phyloP scores from a whole-genome alignment of 2,888 invertebrate species.

The Agrilus mali region DNA sequence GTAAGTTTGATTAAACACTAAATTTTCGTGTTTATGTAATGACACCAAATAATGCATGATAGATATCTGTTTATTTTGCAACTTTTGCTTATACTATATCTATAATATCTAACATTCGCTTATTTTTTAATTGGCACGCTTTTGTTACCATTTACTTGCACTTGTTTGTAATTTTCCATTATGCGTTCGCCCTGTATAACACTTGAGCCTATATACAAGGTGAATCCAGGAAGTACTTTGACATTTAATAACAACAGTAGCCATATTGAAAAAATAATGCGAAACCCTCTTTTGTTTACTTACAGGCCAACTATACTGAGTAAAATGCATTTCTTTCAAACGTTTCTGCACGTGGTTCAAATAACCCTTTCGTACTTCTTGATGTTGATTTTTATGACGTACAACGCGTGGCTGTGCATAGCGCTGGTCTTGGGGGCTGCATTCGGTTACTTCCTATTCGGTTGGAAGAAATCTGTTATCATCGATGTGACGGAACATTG shows the following conservation, averaged over 20 bases:
- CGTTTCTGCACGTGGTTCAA: slow-evolving; percentile 77
- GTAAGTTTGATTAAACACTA: slow-evolving; percentile 41
- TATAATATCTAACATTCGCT: no score
- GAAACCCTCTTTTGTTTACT: slow-evolving; percentile 27
- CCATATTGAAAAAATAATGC: no score
- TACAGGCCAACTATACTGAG: slow-evolving; percentile 76
- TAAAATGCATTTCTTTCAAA: slow-evolving; percentile 72
- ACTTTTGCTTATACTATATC: no score
- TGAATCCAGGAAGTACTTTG: no score
- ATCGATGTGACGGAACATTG: slow-evolving; percentile 94
- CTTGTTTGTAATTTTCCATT: no score
- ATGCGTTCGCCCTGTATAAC: no score
- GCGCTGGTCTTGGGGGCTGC: slow-evolving; percentile 83
- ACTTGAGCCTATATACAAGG: no score
- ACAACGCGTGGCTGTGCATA: slow-evolving; percentile 86
- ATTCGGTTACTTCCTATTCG: slow-evolving; percentile 87
- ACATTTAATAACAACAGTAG: no score
- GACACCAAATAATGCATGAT: no score
- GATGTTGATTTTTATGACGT: slow-evolving; percentile 96
- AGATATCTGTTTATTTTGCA: no score
- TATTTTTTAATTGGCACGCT: no score
- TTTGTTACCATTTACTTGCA: no score
- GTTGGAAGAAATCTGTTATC: slow-evolving; percentile 88
- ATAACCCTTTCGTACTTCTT: slow-evolving; percentile 84
- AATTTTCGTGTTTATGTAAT: not conserved